A percentile compares a stretch with the other conserved stretches of the same genome.
phyloP scores from a whole-genome alignment of 2,888 invertebrate genomes.

The Drosophila conformis region DNA sequence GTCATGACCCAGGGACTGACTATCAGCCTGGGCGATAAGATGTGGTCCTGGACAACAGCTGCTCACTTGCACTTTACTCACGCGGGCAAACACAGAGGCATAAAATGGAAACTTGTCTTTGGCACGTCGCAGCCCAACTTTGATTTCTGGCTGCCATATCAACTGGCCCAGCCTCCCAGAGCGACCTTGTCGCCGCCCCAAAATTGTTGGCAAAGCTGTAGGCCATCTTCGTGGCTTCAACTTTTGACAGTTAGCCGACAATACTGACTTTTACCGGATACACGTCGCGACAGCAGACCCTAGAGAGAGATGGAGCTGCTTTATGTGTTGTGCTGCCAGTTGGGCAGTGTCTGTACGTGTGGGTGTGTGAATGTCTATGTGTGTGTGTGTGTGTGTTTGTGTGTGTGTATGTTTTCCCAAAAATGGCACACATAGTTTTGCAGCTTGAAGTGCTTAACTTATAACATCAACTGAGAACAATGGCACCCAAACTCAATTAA shows the following conservation, averaged over 20 bases:
- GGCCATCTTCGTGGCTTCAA: slow-evolving; percentile 17
- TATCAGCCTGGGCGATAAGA: slow-evolving; percentile 7
- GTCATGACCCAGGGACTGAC: not conserved
- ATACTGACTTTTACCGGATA: slow-evolving; percentile 50
- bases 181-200: slow-evolving; percentile 2
- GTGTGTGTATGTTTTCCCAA: not conserved
- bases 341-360: not conserved
- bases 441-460: slow-evolving; percentile 44
- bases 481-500: slow-evolving; percentile 20
- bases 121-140: slow-evolving; percentile 50
- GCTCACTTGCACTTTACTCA: slow-evolving; percentile 3
- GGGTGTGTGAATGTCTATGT: no score
- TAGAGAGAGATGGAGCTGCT: not conserved
- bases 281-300: slow-evolving; percentile 6
- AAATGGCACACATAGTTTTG: slow-evolving; percentile 29
- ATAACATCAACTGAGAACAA: slow-evolving; percentile 20
- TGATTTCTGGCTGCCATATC: slow-evolving; percentile 49
- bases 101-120: slow-evolving; percentile 19
- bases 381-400: not conserved
- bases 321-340: not conserved
- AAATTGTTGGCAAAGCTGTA: slow-evolving; percentile 21
- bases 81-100: slow-evolving; percentile 16
- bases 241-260: slow-evolving; percentile 46
- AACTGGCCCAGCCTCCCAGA: not conserved
- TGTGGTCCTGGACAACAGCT: slow-evolving; percentile 19